Evolutionary conservation across 2,888 invertebrate species (phyloP).

Genomic region (Pomacea canaliculata): DNA sequence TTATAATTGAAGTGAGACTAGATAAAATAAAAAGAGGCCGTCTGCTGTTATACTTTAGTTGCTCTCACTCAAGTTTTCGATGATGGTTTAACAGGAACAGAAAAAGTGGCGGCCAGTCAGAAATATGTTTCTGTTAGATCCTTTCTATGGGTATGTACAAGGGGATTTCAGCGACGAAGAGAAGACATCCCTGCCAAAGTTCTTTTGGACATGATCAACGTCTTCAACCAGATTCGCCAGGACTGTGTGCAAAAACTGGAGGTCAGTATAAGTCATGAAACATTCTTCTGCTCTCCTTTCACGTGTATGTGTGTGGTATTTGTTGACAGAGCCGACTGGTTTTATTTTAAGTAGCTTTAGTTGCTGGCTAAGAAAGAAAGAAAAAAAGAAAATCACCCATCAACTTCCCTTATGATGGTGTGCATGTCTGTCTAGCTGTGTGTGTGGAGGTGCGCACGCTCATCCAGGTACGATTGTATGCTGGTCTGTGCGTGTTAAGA

Average conservation of each 20-base stretch:
- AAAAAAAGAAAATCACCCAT: too few species aligned
- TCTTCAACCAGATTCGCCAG: slow-evolving; percentile 21
- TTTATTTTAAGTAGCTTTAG: not conserved
- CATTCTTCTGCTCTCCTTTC: too few species aligned
- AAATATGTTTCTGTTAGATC: slow-evolving; percentile 41
- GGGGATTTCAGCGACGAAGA: slow-evolving; percentile 46
- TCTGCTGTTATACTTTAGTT: too few species aligned
- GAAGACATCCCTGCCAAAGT: slow-evolving; percentile 46
- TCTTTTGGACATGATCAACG: slow-evolving; percentile 43
- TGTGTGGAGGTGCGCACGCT: not conserved
- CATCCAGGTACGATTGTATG: not conserved
- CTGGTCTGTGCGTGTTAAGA: not conserved
- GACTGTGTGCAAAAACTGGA: slow-evolving; percentile 21
- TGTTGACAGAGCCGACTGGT: not conserved
- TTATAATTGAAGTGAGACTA: too few species aligned
- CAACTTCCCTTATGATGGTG: not conserved
- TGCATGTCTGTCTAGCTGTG: not conserved
- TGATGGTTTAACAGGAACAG: slow-evolving; percentile 34
- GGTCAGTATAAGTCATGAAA: slow-evolving; percentile 5
- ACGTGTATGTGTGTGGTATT: slow-evolving; percentile 3
- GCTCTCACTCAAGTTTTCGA: too few species aligned
- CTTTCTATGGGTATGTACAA: slow-evolving; percentile 40
- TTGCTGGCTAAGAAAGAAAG: too few species aligned
- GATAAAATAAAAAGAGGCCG: too few species aligned
- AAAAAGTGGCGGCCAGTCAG: slow-evolving; percentile 44